A percentile compares a stretch with the other conserved stretches of the same genome.
These are phyloP conservation scores for Drosophila colorata DNA, from an alignment of 2,888 invertebrate genomes.

Conservation along the genomic window DNA sequence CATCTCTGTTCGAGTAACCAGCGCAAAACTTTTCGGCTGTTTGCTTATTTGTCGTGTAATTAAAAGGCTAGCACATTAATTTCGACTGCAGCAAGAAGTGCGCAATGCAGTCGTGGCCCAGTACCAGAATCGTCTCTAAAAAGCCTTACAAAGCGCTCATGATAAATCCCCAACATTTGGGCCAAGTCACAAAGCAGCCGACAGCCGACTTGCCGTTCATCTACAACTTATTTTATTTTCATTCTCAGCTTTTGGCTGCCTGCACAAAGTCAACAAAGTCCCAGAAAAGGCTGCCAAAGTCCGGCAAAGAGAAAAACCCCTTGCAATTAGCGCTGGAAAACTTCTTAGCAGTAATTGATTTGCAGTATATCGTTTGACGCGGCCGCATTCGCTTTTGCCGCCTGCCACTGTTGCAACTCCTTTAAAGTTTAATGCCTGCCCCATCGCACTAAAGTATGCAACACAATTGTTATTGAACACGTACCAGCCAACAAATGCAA, in stretches of 20 bases:
- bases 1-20: slow-evolving; percentile 23
- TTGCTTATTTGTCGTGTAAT: slow-evolving; percentile 76
- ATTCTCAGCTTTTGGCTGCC: slow-evolving; percentile 59
- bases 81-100: slow-evolving; percentile 67
- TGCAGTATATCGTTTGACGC: slow-evolving; percentile 76
- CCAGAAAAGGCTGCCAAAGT: slow-evolving; percentile 42
- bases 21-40: slow-evolving; percentile 65
- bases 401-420: slow-evolving; percentile 16
- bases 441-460: slow-evolving; percentile 69
- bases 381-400: slow-evolving; percentile 14
- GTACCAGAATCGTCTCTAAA: slow-evolving; percentile 8
- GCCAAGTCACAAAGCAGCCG: slow-evolving; percentile 45
- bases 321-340: slow-evolving; percentile 73
- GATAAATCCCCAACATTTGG: slow-evolving; percentile 64
- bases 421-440: slow-evolving; percentile 68
- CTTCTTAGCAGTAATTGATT: slow-evolving; percentile 74
- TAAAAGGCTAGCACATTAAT: slow-evolving; percentile 78
- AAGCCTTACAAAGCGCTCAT: slow-evolving; percentile 62
- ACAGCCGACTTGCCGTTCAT: slow-evolving; percentile 44
- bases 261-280: slow-evolving; percentile 71
- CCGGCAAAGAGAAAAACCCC: slow-evolving; percentile 45
- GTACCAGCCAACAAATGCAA: slow-evolving; percentile 46
- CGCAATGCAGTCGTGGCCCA: slow-evolving; percentile 65
- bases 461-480: slow-evolving; percentile 77
- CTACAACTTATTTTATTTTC: slow-evolving; percentile 71